Percentiles rank a stretch among this genome's conserved stretches.
These are phyloP conservation scores for Cardiocondyla obscurior DNA, from an alignment of 1,140 invertebrate genomes.

Conservation along the genomic window DNA sequence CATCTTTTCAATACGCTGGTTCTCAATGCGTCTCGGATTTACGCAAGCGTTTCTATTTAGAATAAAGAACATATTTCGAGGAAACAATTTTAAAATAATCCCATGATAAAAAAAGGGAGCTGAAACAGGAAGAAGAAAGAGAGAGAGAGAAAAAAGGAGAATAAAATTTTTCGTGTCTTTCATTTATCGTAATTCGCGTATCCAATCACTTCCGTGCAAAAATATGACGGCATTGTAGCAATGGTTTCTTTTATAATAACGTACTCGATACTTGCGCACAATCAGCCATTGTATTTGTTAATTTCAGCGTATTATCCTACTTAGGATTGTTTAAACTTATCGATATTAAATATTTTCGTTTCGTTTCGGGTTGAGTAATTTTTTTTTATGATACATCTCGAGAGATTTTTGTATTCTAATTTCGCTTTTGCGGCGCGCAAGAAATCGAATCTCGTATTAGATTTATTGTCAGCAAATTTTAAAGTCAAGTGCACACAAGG, in stretches of 20 bases:
- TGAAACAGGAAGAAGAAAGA: neutral
- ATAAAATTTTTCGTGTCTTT: neutral
- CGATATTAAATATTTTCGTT: neutral
- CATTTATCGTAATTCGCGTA: neutral
- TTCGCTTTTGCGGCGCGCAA: neutral
- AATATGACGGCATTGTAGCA: neutral
- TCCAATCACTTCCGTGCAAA: neutral
- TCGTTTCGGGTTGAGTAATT: neutral
- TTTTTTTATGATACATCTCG: neutral
- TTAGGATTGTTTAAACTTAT: constrained; percentile 1
- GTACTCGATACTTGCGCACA: neutral
- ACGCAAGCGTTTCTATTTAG: neutral
- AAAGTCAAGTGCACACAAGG: constrained; percentile 13
- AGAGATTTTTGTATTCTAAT: neutral
- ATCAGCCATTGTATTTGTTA: constrained; percentile 16
- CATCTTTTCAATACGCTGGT: neutral
- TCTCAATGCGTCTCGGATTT: neutral
- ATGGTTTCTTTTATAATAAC: constrained; percentile 13
- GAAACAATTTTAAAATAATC: neutral
- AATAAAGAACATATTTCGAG: neutral
- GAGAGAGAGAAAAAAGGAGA: neutral
- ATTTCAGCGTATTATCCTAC: constrained; percentile 1
- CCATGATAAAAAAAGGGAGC: neutral
- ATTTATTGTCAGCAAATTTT: neutral
- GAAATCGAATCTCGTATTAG: neutral